phyloP scores from a whole-genome alignment of 2,888 invertebrate species.

The Bruchidius siliquastri region DNA sequence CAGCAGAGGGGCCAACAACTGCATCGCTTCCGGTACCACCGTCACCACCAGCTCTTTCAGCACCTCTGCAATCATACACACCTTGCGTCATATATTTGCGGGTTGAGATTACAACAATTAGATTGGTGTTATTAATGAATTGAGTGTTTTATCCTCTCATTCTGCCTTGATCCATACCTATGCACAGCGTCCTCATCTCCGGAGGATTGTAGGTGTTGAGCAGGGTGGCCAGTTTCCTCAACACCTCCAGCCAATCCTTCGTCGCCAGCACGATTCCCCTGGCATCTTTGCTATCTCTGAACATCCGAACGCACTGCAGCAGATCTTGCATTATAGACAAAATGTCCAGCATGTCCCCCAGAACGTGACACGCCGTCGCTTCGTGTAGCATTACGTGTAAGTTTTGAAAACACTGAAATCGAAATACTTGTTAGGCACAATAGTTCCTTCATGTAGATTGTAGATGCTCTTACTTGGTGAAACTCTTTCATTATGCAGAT shows the following conservation, averaged over 20 bases:
- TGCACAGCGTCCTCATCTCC: slow-evolving; percentile 73
- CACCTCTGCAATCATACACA: slow-evolving; percentile 55
- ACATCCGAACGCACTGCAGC: slow-evolving; percentile 65
- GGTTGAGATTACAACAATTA: too few species aligned
- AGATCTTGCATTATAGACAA: slow-evolving; percentile 72
- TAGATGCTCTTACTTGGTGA: too few species aligned
- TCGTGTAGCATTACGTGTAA: slow-evolving; percentile 92
- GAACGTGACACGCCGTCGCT: slow-evolving; percentile 83
- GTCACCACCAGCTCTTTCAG: slow-evolving; percentile 74
- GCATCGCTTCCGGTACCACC: slow-evolving; percentile 74
- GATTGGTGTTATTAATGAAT: too few species aligned
- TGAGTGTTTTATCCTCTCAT: too few species aligned
- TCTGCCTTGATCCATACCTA: slow-evolving; percentile 64
- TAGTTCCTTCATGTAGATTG: too few species aligned
- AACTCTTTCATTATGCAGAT: too few species aligned
- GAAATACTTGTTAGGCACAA: slow-evolving; percentile 46
- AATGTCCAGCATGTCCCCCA: slow-evolving; percentile 78
- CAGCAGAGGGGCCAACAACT: slow-evolving; percentile 77
- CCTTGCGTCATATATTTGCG: too few species aligned
- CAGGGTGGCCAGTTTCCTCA: slow-evolving; percentile 80
- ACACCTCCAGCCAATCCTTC: slow-evolving; percentile 85
- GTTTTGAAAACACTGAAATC: slow-evolving; percentile 76
- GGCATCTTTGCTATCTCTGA: slow-evolving; percentile 63
- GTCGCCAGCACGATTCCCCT: slow-evolving; percentile 62
- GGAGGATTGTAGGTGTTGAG: slow-evolving; percentile 85